phyloP scores from a whole-genome alignment of 64 coral and sea anemone species.

The Montipora foliosa region DNA sequence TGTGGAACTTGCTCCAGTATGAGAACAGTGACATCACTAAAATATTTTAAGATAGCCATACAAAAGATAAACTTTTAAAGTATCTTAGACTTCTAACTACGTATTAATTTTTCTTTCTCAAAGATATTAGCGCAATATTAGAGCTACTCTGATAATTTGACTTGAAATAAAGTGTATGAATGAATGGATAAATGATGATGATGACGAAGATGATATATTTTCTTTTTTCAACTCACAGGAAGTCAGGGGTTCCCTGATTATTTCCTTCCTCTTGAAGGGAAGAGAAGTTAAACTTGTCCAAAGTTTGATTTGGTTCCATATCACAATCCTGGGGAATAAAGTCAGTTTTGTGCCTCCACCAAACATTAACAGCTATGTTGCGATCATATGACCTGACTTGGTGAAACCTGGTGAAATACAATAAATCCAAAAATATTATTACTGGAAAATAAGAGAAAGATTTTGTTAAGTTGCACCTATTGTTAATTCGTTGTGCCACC shows the following conservation, averaged over 20 bases:
- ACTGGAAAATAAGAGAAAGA: too few relatives aligned
- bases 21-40: too few relatives aligned
- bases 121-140: too few relatives aligned
- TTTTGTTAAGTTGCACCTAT: background rate
- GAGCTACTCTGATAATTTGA: too few relatives aligned
- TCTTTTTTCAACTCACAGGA: slow-evolving; percentile 56
- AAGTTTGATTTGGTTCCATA: slow-evolving; percentile 68
- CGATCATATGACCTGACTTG: slow-evolving; percentile 93
- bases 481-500: background rate
- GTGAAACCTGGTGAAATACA: slow-evolving; percentile 72
- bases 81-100: too few relatives aligned
- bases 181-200: too few relatives aligned
- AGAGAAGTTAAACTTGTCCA: slow-evolving; percentile 90
- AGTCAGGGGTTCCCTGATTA: slow-evolving; percentile 26
- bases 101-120: too few relatives aligned
- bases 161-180: too few relatives aligned
- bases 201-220: too few relatives aligned
- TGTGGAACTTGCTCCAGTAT: too few relatives aligned
- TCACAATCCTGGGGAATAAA: slow-evolving; percentile 87
- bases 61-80: too few relatives aligned
- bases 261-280: slow-evolving; percentile 41
- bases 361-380: slow-evolving; percentile 97
- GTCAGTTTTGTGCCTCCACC: slow-evolving; percentile 75
- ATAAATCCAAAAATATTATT: background rate
- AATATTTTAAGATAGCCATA: too few relatives aligned